A percentile compares a stretch with the other conserved stretches of the same genome.
Evolutionary conservation across 2,113 vertebrate species (phyloP).

Genomic region (Benitochromis conjunctus): DNA sequence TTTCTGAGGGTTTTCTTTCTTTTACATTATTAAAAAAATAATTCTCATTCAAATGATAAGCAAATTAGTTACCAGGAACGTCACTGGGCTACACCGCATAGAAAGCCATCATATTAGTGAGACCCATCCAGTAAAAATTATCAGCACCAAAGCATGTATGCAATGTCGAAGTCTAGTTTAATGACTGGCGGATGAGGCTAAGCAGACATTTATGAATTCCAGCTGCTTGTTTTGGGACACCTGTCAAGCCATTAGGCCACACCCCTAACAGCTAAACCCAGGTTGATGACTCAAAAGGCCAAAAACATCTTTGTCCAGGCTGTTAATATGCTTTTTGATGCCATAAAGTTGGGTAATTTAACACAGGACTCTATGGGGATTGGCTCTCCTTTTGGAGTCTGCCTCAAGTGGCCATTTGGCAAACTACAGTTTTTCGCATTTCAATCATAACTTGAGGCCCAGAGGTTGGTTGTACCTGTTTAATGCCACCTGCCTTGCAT

Average conservation of each 20-base stretch:
- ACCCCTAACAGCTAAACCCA: neutral
- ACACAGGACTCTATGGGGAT: neutral
- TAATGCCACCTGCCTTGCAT: neutral
- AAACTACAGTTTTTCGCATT: neutral
- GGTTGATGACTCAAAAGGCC: neutral
- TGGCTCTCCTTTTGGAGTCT: neutral
- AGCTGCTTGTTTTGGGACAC: neutral
- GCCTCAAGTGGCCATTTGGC: neutral
- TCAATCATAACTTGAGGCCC: neutral
- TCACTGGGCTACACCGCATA: neutral
- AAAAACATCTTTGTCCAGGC: neutral
- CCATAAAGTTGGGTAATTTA: neutral
- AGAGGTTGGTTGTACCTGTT: neutral
- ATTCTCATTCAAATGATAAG: neutral
- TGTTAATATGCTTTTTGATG: neutral
- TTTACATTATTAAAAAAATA: neutral
- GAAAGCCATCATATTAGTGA: neutral
- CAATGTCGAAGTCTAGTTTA: neutral
- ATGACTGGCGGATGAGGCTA: neutral
- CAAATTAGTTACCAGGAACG: neutral
- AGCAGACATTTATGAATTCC: neutral
- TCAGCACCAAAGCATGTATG: neutral
- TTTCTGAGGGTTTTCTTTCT: neutral
- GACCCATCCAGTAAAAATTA: neutral
- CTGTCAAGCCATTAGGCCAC: neutral